These are phyloP conservation scores for Craterocephalus amniculus DNA, from an alignment of 2,797 vertebrate genomes.

Conservation along the genomic window DNA sequence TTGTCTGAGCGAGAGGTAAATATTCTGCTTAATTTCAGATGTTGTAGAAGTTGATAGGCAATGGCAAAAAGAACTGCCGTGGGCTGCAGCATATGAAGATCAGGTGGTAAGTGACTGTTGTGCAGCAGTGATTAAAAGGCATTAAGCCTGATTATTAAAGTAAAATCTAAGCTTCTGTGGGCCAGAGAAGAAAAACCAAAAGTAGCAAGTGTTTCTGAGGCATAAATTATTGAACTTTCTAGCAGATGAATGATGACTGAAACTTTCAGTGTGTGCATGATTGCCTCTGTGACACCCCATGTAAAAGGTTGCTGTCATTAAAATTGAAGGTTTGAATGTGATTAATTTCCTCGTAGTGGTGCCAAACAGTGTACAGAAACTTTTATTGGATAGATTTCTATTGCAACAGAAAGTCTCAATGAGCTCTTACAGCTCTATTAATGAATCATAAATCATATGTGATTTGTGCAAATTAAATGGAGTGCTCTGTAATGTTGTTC, in stretches of 20 bases:
- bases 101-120: slow-evolving; percentile 35
- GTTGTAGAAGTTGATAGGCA: slow-evolving; percentile 45
- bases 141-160: slow-evolving; percentile 31
- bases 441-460: slow-evolving; percentile 25
- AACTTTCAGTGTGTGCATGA: slow-evolving; percentile 30
- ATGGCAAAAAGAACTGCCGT: slow-evolving; percentile 42
- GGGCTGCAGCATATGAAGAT: slow-evolving; percentile 42
- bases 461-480: slow-evolving; percentile 32
- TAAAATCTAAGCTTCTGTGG: slow-evolving; percentile 46
- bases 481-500: slow-evolving; percentile 30
- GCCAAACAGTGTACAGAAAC: slow-evolving; percentile 57
- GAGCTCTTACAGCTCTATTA: slow-evolving; percentile 30
- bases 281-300: slow-evolving; percentile 38
- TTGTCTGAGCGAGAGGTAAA: slow-evolving; percentile 51
- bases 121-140: slow-evolving; percentile 32
- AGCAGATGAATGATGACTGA: slow-evolving; percentile 25
- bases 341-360: slow-evolving; percentile 39
- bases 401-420: slow-evolving; percentile 33
- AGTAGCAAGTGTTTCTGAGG: slow-evolving; percentile 20
- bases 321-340: slow-evolving; percentile 39
- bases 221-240: slow-evolving; percentile 30
- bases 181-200: slow-evolving; percentile 62
- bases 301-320: slow-evolving; percentile 32
- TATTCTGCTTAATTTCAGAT: slow-evolving; percentile 50
- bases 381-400: slow-evolving; percentile 41